phyloP scores from a whole-genome alignment of 2,113 vertebrate genomes.

The Amphiprion ocellaris region DNA sequence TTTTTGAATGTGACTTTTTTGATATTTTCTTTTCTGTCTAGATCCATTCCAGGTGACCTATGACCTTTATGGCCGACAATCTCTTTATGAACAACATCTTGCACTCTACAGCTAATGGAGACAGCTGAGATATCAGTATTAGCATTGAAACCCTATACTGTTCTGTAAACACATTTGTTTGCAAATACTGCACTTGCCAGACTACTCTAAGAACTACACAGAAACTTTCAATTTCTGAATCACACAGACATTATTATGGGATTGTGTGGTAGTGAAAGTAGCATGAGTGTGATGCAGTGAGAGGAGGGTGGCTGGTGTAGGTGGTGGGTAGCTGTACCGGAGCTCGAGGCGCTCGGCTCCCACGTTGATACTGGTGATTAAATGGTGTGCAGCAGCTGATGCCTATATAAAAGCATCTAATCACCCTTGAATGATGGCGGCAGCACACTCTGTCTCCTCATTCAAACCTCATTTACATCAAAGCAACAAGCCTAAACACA shows the following conservation, averaged over 20 bases:
- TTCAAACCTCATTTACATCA: slow-evolving; percentile 66
- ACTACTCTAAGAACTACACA: too few relatives aligned
- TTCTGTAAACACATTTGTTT: too few relatives aligned
- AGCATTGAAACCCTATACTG: too few relatives aligned
- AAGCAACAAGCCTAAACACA: slow-evolving; percentile 63
- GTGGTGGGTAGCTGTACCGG: slow-evolving; percentile 19
- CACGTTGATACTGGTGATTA: slow-evolving; percentile 64
- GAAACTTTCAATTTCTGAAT: not conserved
- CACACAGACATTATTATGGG: not conserved
- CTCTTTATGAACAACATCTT: too few relatives aligned
- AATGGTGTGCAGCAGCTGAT: slow-evolving; percentile 73
- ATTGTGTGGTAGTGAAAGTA: too few relatives aligned
- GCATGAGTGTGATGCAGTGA: not conserved
- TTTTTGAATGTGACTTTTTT: too few relatives aligned
- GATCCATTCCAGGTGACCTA: too few relatives aligned
- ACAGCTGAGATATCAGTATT: too few relatives aligned
- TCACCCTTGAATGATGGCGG: slow-evolving; percentile 70
- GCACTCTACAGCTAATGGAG: too few relatives aligned
- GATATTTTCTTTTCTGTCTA: too few relatives aligned
- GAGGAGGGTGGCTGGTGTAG: slow-evolving; percentile 15
- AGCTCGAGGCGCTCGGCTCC: slow-evolving; percentile 30
- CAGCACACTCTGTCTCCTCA: slow-evolving; percentile 45
- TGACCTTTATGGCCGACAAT: too few relatives aligned
- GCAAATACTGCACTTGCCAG: too few relatives aligned
- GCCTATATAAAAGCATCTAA: slow-evolving; percentile 76